These are phyloP conservation scores for Drosophila tripunctata DNA, from an alignment of 2,888 invertebrate species.

Conservation along the genomic window DNA sequence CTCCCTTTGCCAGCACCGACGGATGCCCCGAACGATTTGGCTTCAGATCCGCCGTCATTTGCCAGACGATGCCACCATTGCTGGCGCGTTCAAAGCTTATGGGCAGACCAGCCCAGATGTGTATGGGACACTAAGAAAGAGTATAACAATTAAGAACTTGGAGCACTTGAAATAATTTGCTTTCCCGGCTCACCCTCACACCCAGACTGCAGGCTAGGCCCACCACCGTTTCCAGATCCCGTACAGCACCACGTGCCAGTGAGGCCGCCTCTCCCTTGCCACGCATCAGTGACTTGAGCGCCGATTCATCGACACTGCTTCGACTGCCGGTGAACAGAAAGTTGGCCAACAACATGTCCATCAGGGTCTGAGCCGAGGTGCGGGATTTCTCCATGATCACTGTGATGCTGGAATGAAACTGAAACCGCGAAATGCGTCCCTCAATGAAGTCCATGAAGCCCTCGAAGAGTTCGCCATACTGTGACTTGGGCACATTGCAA, in stretches of 20 bases:
- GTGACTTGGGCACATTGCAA: constrained; percentile 90
- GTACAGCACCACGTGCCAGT: constrained; percentile 88
- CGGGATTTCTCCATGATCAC: constrained; percentile 86
- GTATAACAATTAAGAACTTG: not conserved
- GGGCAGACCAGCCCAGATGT: constrained; percentile 84
- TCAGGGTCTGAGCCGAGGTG: constrained; percentile 79
- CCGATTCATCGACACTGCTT: constrained; percentile 79
- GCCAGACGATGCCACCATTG: constrained; percentile 87
- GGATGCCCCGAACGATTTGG: constrained; percentile 84
- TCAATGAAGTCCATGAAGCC: constrained; percentile 84
- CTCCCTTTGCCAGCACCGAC: constrained; percentile 93
- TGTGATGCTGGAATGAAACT: constrained; percentile 89
- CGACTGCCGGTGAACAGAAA: constrained; percentile 79
- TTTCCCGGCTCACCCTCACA: constrained; percentile 87
- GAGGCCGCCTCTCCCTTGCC: constrained; percentile 88
- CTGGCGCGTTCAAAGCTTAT: constrained; percentile 85
- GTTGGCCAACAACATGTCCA: constrained; percentile 81
- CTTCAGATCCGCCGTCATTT: constrained; percentile 85
- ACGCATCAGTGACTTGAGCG: constrained; percentile 86
- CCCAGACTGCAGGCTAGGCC: constrained; percentile 90
- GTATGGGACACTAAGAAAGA: constrained; percentile 86
- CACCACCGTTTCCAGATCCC: constrained; percentile 90
- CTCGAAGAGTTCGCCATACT: constrained; percentile 84
- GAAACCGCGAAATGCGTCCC: constrained; percentile 88
- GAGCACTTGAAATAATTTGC: too few species aligned